Evolutionary conservation across 2,888 invertebrate species (phyloP).

Genomic region (Papilio gigon): DNA sequence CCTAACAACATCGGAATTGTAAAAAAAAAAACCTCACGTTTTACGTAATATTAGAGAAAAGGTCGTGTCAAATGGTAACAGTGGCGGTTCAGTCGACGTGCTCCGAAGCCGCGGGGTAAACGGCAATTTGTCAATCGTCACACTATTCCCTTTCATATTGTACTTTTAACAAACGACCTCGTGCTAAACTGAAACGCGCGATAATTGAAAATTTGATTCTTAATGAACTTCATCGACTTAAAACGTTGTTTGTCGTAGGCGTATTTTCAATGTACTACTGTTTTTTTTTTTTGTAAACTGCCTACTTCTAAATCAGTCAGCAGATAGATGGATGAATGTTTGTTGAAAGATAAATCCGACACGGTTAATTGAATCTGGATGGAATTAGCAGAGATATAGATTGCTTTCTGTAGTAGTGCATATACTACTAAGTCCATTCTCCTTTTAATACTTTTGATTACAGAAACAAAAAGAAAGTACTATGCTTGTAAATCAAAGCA

Average conservation of each 20-base stretch:
- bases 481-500: no score
- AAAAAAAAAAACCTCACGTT: slow-evolving; percentile 28
- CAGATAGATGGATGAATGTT: no score
- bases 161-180: slow-evolving; percentile 63
- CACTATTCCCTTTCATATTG: slow-evolving; percentile 61
- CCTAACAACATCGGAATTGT: no score
- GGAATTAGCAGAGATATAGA: no score
- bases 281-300: no score
- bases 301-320: no score
- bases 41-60: not conserved
- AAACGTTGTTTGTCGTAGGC: not conserved
- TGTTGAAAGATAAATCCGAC: no score
- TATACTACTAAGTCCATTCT: no score
- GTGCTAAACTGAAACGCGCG: slow-evolving; percentile 35
- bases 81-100: slow-evolving; percentile 52
- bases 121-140: slow-evolving; percentile 76
- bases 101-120: slow-evolving; percentile 63
- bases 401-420: no score
- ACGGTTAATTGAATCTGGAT: no score
- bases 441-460: no score
- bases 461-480: no score
- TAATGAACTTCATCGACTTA: slow-evolving; percentile 15
- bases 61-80: slow-evolving; percentile 49
- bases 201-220: slow-evolving; percentile 20
- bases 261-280: slow-evolving; percentile 23